These are phyloP conservation scores for Crocidura indochinensis DNA, from an alignment of 2,797 vertebrate species.

Conservation along the genomic window DNA sequence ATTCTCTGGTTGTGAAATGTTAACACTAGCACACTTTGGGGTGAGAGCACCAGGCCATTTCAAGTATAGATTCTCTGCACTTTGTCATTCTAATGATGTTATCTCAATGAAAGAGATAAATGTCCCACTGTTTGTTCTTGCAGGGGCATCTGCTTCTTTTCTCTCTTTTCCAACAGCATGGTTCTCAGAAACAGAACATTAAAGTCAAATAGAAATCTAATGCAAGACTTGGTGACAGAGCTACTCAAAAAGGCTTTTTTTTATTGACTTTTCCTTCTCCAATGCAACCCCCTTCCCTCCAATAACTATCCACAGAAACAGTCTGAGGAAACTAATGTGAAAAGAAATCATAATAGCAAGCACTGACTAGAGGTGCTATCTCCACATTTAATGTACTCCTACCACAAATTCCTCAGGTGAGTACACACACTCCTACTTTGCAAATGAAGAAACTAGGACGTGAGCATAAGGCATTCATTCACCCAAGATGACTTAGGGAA, in stretches of 20 bases:
- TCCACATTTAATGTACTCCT: not conserved
- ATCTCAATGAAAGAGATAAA: slow-evolving; percentile 92
- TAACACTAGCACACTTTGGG: slow-evolving; percentile 74
- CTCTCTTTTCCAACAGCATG: slow-evolving; percentile 80
- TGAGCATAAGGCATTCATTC: not conserved
- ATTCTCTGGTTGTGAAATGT: slow-evolving; percentile 78
- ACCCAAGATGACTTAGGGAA: not conserved
- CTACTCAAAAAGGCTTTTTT: slow-evolving; percentile 77
- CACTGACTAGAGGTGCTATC: not conserved
- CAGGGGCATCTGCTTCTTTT: slow-evolving; percentile 89
- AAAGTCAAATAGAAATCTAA: slow-evolving; percentile 87
- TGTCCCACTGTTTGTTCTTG: slow-evolving; percentile 89
- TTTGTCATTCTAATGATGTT: slow-evolving; percentile 91
- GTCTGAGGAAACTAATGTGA: slow-evolving; percentile 38
- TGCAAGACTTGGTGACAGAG: slow-evolving; percentile 69
- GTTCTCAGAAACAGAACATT: slow-evolving; percentile 83
- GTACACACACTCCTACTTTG: not conserved
- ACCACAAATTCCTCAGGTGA: not conserved
- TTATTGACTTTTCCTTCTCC: slow-evolving; percentile 69
- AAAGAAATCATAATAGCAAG: slow-evolving; percentile 17
- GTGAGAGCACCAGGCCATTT: slow-evolving; percentile 89
- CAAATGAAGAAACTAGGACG: not conserved
- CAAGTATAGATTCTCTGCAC: slow-evolving; percentile 89
- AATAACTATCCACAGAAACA: slow-evolving; percentile 48
- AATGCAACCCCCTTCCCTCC: not conserved